phyloP scores from a whole-genome alignment of 2,113 vertebrate genomes.

The Lynx canadensis region DNA sequence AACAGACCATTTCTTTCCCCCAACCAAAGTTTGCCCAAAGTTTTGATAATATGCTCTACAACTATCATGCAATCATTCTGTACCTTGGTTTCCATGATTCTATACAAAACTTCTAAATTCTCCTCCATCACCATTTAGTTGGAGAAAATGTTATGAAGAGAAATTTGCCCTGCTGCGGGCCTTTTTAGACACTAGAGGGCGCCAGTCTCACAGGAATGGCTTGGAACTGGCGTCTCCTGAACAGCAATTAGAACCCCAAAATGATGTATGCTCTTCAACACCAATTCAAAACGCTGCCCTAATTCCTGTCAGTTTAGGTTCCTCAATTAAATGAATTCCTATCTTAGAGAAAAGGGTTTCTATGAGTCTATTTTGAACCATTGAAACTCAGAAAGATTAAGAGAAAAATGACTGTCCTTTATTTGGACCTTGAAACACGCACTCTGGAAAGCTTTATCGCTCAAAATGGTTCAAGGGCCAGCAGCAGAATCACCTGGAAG shows the following conservation, averaged over 20 bases:
- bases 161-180: not conserved
- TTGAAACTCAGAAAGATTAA: slow-evolving; percentile 45
- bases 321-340: slow-evolving; percentile 30
- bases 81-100: not conserved
- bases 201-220: not conserved
- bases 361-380: not conserved
- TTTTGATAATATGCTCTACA: not conserved
- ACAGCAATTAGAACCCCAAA: not conserved
- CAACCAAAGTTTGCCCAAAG: not conserved
- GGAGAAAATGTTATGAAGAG: not conserved
- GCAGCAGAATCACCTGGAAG: not conserved
- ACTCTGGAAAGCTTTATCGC: not conserved
- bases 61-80: not conserved
- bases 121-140: not conserved
- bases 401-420: slow-evolving; percentile 19
- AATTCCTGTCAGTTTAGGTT: slow-evolving; percentile 1
- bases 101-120: not conserved
- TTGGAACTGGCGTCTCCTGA: rapidly evolving
- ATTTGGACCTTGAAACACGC: slow-evolving; percentile 22
- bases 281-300: not conserved
- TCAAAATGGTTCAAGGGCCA: not conserved
- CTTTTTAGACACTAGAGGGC: slow-evolving; percentile 10
- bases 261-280: not conserved
- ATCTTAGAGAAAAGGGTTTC: not conserved
- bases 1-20: not conserved